Conservation (phyloP, 2,888 invertebrate genomes). For the Schizotus pectinicornis region DNA sequence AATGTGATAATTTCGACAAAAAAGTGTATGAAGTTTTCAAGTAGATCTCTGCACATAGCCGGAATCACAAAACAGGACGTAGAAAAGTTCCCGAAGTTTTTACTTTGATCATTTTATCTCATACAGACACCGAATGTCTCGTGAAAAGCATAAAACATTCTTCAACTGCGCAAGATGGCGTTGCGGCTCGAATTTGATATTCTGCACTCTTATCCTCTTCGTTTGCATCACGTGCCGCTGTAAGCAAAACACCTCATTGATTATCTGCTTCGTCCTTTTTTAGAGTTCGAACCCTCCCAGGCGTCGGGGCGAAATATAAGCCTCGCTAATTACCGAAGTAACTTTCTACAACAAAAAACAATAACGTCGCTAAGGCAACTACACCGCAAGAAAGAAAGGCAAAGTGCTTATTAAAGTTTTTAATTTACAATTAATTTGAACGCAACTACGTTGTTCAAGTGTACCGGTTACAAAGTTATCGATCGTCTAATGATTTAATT, state of each 20-base stretch:
- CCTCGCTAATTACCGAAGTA: too few relatives aligned
- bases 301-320: too few relatives aligned
- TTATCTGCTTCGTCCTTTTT: neutral
- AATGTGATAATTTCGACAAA: too few relatives aligned
- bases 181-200: conserved; percentile 40
- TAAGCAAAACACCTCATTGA: neutral
- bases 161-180: conserved; percentile 37
- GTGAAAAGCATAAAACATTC: conserved; percentile 42
- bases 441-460: too few relatives aligned
- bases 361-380: too few relatives aligned
- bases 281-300: neutral
- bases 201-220: conserved; percentile 14
- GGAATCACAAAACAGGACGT: conserved; percentile 33
- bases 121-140: conserved; percentile 40
- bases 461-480: too few relatives aligned
- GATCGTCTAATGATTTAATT: too few relatives aligned
- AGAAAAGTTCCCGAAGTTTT: conserved; percentile 41
- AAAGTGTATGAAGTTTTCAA: too few relatives aligned
- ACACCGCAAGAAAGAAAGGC: too few relatives aligned
- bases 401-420: too few relatives aligned
- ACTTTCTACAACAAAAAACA: too few relatives aligned
- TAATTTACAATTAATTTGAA: too few relatives aligned
- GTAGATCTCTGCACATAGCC: conserved; percentile 18
- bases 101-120: conserved; percentile 48
- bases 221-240: neutral